Base-by-base conservation (phyloP, 2,888 invertebrate species). In the Thereva nobilitata region DNA sequence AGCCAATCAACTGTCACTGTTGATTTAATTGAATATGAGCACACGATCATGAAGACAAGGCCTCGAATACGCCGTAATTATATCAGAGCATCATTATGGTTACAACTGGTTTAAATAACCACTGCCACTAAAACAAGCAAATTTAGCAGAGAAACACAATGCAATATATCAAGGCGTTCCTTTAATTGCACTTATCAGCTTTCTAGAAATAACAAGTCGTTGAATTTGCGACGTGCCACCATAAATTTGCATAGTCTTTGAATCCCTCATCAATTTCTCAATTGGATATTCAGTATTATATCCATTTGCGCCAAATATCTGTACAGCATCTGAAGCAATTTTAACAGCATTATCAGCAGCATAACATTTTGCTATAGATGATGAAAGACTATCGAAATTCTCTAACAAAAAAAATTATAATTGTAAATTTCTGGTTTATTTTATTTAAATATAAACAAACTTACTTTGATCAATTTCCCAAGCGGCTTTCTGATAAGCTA, bases 161-260 rank as follows among this genome's bases (percentile, higher is more conserved):
- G 2, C 23, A 1, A 23, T 23, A 23, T 23, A 23, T 23, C 23
- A 23, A 23, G 23, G 23, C 23, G 23, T 23, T 23, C 23, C 23
- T 47, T 47, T 49, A 12, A 42, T 7, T 10, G 40, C 41, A 1
- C 82, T 82, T 23, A 88, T 74, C 10, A 90, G 73, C 70, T 86
- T 84, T 70, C 90, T 85, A 0, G 93, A 90, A 74, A 97, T 92
- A 73, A 97, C 93, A 52, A 95, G 78, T 72, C 94, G 84, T 80
- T 97, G 96, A 76, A 97, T 95, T 81, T 97, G 94, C 1, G 93
- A 86, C 2, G 95, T 96, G 68, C 96, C 96, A 80, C 96, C 96
- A 76, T 96, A 96, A 73, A 97, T 97, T 81, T 95, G 94, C 80
- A 89, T 95, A 75, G 97, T 96, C 80, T 97, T 97, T 10, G 96